A percentile compares a stretch with the other conserved stretches of the same genome.
Conservation (phyloP, 2,113 vertebrate genomes). For the Jaculus jaculus region DNA sequence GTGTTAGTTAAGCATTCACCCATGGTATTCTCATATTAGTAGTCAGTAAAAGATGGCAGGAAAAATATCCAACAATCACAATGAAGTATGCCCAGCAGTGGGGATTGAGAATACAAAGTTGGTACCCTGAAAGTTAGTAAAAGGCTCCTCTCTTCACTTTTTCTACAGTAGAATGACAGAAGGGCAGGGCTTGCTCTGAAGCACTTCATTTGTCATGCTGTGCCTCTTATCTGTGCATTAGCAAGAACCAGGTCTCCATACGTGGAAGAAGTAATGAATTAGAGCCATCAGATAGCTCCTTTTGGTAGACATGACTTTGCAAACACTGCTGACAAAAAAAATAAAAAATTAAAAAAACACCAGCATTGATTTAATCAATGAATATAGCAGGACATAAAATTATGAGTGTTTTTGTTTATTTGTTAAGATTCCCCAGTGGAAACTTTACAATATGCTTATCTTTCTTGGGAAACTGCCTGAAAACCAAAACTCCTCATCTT, state of each 20-base stretch:
- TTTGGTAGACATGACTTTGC: slow-evolving; percentile 28
- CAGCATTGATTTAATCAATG: slow-evolving; percentile 39
- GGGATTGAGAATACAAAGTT: slow-evolving; percentile 80
- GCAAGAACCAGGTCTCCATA: slow-evolving; percentile 77
- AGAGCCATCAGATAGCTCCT: slow-evolving; percentile 64
- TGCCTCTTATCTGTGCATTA: slow-evolving; percentile 84
- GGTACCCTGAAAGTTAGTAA: slow-evolving; percentile 84
- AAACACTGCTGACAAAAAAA: slow-evolving; percentile 47
- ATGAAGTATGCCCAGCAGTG: slow-evolving; percentile 83
- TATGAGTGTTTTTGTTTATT: neutral
- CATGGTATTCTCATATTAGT: slow-evolving; percentile 84
- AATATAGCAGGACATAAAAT: slow-evolving; percentile 20
- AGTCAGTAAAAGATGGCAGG: slow-evolving; percentile 81
- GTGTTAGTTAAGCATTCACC: slow-evolving; percentile 86
- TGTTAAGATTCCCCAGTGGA: slow-evolving; percentile 14
- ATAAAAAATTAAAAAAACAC: neutral
- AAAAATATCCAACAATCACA: slow-evolving; percentile 82
- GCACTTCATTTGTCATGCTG: slow-evolving; percentile 81
- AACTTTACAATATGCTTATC: slow-evolving; percentile 40
- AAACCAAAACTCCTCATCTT: slow-evolving; percentile 22
- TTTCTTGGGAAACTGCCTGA: slow-evolving; percentile 27
- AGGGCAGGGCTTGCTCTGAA: slow-evolving; percentile 82
- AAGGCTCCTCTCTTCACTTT: slow-evolving; percentile 85
- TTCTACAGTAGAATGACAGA: slow-evolving; percentile 87
- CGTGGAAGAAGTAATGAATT: slow-evolving; percentile 47